Base-by-base conservation (phyloP, 2,888 invertebrate species). In the Spicauda simplicius region DNA sequence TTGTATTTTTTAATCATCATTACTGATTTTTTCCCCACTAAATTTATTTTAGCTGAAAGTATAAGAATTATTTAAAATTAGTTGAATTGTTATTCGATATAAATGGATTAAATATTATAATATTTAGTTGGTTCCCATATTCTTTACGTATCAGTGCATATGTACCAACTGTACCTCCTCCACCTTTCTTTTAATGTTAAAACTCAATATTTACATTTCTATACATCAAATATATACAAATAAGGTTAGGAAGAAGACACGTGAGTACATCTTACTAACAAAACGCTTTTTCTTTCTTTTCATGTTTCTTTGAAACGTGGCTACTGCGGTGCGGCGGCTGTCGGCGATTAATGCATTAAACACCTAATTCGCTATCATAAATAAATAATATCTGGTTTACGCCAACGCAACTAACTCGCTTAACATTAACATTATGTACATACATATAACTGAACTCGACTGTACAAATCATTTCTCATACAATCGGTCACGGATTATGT, bases 271-370 rank as follows among this genome's bases (percentile, higher is more conserved):
- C 77, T 80, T 82, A 92, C 93, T 93, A 93, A 93, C 93, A 91
- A 88, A 87, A 86, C 85, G 93, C 93, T 93, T 93, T 25, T 88
- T 86, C 85, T 91, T 89, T 93, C 92, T 93, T 94, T 93, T 88
- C 93, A 93, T 94, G 93, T 91, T 92, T 91, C 87, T 91, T 84
- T 92, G 90, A 91, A 91, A 91, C 90, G 90, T 91, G 89, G 88
- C 89, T 87, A 90, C 90, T 85, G 84, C 91, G 84, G 76, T 74
- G 79, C 78, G 78, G 80, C 89, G 90, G 87, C 88, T 86, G 82
- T 52, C 66, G 80, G 77, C 80, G 75, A 80, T 82, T 86, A 84
- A 88, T 79, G 81, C 84, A 87, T 81, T 79, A 75, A 82, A 79
- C 77, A 80, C 48, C 68, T 81, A 83, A 84, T 80, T 76, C 85